Conservation (phyloP, 2,797 vertebrate genomes). For the Tokudaia tokunoshimensis region DNA sequence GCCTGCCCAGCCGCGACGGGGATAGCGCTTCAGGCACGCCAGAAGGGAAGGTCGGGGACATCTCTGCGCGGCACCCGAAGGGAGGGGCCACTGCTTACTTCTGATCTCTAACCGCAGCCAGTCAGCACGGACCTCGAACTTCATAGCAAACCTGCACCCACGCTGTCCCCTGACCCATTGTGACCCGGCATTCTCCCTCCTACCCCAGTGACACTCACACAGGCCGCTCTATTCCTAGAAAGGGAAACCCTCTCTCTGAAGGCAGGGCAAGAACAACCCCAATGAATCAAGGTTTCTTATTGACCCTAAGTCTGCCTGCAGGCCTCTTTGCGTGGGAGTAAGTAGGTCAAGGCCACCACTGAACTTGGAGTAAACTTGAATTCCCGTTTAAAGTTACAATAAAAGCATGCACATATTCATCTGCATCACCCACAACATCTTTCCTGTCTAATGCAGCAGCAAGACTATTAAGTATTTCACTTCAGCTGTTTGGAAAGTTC, state of each 20-base stretch:
- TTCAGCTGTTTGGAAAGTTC: conserved; percentile 22
- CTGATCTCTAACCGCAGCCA: not conserved
- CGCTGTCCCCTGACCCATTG: not conserved
- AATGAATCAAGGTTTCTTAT: not conserved
- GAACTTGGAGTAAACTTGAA: conserved; percentile 78
- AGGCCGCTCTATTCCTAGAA: not conserved
- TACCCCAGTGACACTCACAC: not conserved
- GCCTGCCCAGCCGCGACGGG: not conserved
- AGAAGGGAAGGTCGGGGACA: not conserved
- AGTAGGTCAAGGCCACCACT: not conserved
- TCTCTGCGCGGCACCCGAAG: not conserved
- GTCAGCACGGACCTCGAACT: not conserved
- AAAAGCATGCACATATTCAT: conserved; percentile 36
- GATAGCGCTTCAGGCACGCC: too few species aligned
- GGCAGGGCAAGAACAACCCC: conserved; percentile 17
- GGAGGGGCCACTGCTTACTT: not conserved
- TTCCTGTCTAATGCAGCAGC: not conserved
- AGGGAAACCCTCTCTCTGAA: not conserved
- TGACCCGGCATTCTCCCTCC: not conserved
- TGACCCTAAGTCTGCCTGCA: conserved; percentile 32
- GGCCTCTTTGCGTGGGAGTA: conserved; percentile 45
- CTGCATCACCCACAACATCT: not conserved
- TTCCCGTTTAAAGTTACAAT: conserved; percentile 65
- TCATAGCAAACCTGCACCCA: not conserved
- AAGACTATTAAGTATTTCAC: not conserved